Evolutionary conservation across 1,140 invertebrate genomes (phyloP), one percentile per base, ranked within the genome.

Genomic region (Capitella teleta): DNA sequence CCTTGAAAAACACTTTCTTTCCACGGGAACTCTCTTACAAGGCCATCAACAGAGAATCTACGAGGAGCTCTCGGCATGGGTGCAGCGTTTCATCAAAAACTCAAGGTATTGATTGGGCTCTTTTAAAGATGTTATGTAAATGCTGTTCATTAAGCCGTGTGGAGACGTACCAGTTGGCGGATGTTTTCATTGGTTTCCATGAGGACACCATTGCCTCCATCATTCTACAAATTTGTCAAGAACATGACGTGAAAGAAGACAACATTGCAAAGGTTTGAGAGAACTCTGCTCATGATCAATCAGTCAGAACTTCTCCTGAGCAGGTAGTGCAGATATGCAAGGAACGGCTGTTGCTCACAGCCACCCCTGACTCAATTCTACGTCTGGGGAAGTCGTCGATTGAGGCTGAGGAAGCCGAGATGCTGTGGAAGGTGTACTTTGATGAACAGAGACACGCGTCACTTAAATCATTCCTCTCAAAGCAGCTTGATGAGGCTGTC

Each of bases 1-100:
- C 19, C 52, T 68, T 12, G 66, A 68, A 47, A 68, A 68, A 48
- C 66, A 68, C 49, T 63, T 64, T 49, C 52, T 68, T 18, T 56
- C 59, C 3, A 53, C 61, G n/a, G 53, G 53, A 37, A 62, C 62
- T 21, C 58, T 68, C 37, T 46, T 68, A 40, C 51, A 52, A 8
- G 46, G 55, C 1, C n/a, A 26, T 32, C 41, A 32, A 16, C n/a
- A 8, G 8, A n/a, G 8, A 32, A 32, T 32, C 30, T 10, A n/a
- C n/a, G 8, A 32, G 8, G n/a, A n/a, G 8, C 8, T 32, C 30
- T 32, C 30, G 8, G 8, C 30, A 32, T 10, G 8, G 30, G 30
- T 32, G 8, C n/a, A 32, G 30, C n/a, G n/a, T n/a, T 8, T 10
- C n/a, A 32, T 32, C n/a, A 32, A 32, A 32, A 10, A 32, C 8